A percentile compares a stretch with the other conserved stretches of the same genome.
These are phyloP conservation scores for Drosophila fulvimacula DNA, from an alignment of 2,888 invertebrate species.

Conservation along the genomic window DNA sequence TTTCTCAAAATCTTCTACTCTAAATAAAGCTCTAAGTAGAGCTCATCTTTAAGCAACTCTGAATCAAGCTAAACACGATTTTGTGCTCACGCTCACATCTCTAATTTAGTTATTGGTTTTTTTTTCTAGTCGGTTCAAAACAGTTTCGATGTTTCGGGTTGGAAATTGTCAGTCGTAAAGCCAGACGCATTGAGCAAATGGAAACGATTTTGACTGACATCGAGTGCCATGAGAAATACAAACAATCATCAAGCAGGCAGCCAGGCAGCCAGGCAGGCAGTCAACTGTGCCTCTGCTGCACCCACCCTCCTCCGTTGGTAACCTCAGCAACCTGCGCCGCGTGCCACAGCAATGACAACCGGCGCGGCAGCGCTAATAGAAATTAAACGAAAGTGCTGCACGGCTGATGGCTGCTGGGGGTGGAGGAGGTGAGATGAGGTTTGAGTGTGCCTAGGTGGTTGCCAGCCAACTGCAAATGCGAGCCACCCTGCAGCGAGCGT, in stretches of 20 bases:
- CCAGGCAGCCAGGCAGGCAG: constrained; percentile 2
- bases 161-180: constrained; percentile 23
- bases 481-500: constrained; percentile 37
- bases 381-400: constrained; percentile 79
- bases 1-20: neutral
- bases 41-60: neutral
- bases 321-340: constrained; percentile 76
- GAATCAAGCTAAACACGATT: neutral
- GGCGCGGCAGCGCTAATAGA: constrained; percentile 72
- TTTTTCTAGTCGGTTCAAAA: constrained; percentile 12
- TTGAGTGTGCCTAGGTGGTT: constrained; percentile 13
- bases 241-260: constrained; percentile 60
- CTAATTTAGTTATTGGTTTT: constrained; percentile 8
- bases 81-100: neutral
- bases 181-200: constrained; percentile 31
- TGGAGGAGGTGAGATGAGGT: neutral
- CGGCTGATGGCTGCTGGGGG: neutral
- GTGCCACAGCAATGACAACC: constrained; percentile 71
- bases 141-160: constrained; percentile 10
- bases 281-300: neutral
- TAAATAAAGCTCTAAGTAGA: too few species aligned
- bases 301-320: constrained; percentile 39
- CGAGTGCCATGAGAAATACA: constrained; percentile 79
- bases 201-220: constrained; percentile 74
- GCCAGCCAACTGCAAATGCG: constrained; percentile 15